Evolutionary conservation across 2,113 vertebrate species (phyloP).

Genomic region (Plectropomus leopardus): DNA sequence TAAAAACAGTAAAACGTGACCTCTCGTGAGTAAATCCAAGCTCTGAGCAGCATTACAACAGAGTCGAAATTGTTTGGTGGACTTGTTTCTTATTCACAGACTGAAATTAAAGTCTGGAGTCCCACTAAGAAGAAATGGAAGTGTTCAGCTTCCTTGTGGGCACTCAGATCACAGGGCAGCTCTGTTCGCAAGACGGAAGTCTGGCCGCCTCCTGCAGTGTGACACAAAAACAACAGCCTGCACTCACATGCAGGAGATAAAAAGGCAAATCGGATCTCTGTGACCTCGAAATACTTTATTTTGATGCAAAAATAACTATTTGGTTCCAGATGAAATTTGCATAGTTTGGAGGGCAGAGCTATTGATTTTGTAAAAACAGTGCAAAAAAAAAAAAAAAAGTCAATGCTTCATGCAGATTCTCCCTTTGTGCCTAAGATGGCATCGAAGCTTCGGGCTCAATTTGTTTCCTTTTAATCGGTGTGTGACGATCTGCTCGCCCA

Average conservation of each 20-base stretch:
- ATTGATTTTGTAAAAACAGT: neutral
- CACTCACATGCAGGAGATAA: constrained; percentile 24
- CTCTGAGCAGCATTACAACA: neutral
- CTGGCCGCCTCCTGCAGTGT: constrained; percentile 61
- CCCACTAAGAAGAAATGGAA: constrained; percentile 45
- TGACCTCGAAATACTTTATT: constrained; percentile 24
- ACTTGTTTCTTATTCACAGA: constrained; percentile 41
- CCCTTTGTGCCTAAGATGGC: constrained; percentile 37
- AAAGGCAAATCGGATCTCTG: constrained; percentile 38
- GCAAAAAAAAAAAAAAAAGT: constrained; percentile 54
- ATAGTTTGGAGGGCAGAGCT: constrained; percentile 32
- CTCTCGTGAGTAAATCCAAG: neutral
- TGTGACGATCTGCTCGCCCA: constrained; percentile 64
- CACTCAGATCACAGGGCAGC: constrained; percentile 56
- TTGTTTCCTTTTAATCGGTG: constrained; percentile 75
- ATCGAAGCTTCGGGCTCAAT: constrained; percentile 52
- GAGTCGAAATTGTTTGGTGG: neutral
- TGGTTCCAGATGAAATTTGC: constrained; percentile 33
- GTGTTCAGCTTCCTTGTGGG: constrained; percentile 56
- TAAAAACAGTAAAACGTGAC: neutral
- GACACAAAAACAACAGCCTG: constrained; percentile 58
- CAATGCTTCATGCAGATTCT: constrained; percentile 36
- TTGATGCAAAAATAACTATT: constrained; percentile 23
- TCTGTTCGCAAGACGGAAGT: constrained; percentile 50
- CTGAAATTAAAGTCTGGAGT: constrained; percentile 31